Base-by-base conservation (phyloP, 2,888 invertebrate species). In the Pogonocherus hispidulus region DNA sequence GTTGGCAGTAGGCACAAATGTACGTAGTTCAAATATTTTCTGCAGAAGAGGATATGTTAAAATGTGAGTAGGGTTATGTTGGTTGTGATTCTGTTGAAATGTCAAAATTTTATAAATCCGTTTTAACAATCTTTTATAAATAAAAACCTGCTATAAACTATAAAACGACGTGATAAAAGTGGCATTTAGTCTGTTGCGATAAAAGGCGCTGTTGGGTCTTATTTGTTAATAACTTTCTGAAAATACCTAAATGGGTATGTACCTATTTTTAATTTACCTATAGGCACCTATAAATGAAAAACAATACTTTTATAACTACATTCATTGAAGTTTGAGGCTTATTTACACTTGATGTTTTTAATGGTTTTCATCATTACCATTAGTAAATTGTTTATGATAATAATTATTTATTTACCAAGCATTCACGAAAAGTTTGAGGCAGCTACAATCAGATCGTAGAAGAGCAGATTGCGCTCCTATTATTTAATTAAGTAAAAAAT, bases 21-120 rank as follows among this genome's bases (percentile, higher is more conserved):
- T 47, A 8, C 5, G 22, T 49, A 49, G 47, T 9, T 22, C 47
- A 49, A 49, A 49, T 49, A n/a, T n/a, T 9, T n/a, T 49, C 20
- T 0, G 23, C 22, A 5, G 14, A 23, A 16, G n/a, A 51, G 20
- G n/a, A n/a, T n/a, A 19, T 3, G 11, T 9, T 16, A 9, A 46
- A 20, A 49, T 5, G 14, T 23, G 23, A 51, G 14, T 22, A 23
- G 14, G 49, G 49, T 51, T 51, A 51, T 23, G 23, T 51, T 3
- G 49, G 23, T 14, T 23, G 23, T 14, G 49, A 23, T 22, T 11
- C 23, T 22, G 8, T 51, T 51, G 49, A 51, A 23, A 51, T 23
- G 49, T 51, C 49, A 51, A 51, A 6, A 23, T n/a, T 51, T 23
- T 5, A n/a, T 23, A 23, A n/a, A 14, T 22, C 23, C 23, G 11